Evolutionary conservation across 1,140 invertebrate species (phyloP), one percentile per base, ranked within the genome.

Genomic region (Eurosta solidaginis): DNA sequence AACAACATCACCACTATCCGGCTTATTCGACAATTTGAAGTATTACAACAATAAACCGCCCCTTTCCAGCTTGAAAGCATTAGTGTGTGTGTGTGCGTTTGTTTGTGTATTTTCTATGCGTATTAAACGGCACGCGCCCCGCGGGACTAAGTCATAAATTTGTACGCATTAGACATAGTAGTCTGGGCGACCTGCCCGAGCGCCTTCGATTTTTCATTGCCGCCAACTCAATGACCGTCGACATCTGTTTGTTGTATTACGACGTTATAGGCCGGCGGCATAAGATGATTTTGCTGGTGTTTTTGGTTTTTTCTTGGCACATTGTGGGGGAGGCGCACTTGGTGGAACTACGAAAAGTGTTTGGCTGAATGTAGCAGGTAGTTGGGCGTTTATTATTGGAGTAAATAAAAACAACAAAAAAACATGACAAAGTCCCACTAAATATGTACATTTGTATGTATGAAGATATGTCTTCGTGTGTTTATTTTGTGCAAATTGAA

Each of bases 161-260:
- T 85, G 84, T 84, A 83, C 82, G 85, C 84, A 85, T 85, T 85
- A 85, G 84, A 85, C 84, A 84, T 83, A 84, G n/a, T n/a, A n/a
- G 84, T 78, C 84, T 74, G 73, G 40, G 17, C 73, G 44, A 29
- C 44, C 20, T 44, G 42, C 17, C 36, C 73, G 75, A 25, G 14
- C 45, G 45, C 33, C 22, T 25, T 22, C 45, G 29, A 74, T 76
- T 47, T 74, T 44, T 68, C 77, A 25, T 50, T 40, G n/a, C 17
- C 40, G n/a, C 44, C 20, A 20, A 42, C 22, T 36, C 1, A 27
- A n/a, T 9, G 17, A 1, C 74, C 45, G 74, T 75, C 74, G 42
- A 75, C 42, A 75, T 50, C 74, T 75, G 74, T 75, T 50, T 45
- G 47, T 20, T 40, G 74, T 42, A 40, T 36, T n/a, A 68, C 59